Evolutionary conservation across 2,113 vertebrate genomes (phyloP).

Genomic region (Ciconia stormi): DNA sequence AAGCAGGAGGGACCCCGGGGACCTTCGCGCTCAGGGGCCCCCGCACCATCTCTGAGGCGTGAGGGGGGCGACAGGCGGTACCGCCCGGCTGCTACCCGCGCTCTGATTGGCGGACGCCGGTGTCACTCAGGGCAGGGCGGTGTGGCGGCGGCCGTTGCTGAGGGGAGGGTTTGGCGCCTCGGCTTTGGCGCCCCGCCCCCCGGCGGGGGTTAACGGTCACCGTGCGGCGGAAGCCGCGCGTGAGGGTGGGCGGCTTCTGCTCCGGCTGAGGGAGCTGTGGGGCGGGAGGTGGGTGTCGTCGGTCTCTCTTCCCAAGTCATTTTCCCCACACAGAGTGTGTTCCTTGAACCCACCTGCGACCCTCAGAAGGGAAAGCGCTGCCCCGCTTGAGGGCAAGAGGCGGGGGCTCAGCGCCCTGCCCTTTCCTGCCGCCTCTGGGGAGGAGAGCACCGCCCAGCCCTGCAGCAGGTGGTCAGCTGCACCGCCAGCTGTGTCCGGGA

Average conservation of each 20-base stretch:
- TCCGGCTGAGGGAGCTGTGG: not conserved
- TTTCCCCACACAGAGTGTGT: not conserved
- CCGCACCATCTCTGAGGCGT: fast-evolving
- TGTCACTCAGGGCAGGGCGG: not conserved
- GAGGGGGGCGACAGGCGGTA: not conserved
- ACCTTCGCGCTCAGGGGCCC: not conserved
- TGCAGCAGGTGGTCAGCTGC: not conserved
- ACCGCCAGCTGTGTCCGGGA: not conserved
- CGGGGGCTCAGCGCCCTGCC: fast-evolving
- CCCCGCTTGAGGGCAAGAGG: no score
- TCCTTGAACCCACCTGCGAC: fast-evolving
- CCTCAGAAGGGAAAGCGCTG: fast-evolving
- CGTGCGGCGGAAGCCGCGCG: not conserved
- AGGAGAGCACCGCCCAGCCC: not conserved
- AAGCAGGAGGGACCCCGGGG: no score
- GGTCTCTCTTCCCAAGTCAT: fast-evolving
- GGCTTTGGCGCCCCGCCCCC: not conserved
- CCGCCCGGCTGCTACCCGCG: fast-evolving
- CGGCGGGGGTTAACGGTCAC: not conserved
- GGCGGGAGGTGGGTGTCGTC: fast-evolving
- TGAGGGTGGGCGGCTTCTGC: not conserved
- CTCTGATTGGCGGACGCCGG: fast-evolving
- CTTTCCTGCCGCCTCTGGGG: not conserved
- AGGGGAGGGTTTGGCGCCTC: fast-evolving
- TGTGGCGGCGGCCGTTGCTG: no score